phyloP scores from a whole-genome alignment of 2,113 vertebrate genomes.

The Syngnathus typhle region DNA sequence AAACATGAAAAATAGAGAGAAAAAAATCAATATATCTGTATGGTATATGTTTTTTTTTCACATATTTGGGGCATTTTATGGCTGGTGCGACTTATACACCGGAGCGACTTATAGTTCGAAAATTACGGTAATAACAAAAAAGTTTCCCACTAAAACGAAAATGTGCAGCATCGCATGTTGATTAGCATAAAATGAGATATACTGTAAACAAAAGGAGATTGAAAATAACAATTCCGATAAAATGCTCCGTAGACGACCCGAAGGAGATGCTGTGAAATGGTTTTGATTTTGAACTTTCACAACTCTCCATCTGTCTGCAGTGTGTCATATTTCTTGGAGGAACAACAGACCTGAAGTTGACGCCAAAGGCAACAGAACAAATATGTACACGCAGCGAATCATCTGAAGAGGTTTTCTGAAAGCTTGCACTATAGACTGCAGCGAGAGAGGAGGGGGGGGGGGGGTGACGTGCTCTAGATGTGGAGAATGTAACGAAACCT shows the following conservation, averaged over 20 bases:
- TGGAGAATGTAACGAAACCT: constrained; percentile 42
- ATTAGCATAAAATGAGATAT: constrained; percentile 18
- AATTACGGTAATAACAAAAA: too few relatives aligned
- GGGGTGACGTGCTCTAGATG: constrained; percentile 18
- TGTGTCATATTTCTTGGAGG: constrained; percentile 45
- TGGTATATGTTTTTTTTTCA: too few relatives aligned
- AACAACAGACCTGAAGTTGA: constrained; percentile 36
- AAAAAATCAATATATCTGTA: too few relatives aligned
- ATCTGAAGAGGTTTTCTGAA: constrained; percentile 38
- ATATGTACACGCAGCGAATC: constrained; percentile 40
- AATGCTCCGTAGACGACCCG: constrained; percentile 29
- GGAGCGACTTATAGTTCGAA: too few relatives aligned
- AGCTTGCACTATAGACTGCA: constrained; percentile 21
- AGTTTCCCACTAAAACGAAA: neutral
- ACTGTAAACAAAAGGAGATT: constrained; percentile 35
- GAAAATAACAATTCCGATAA: constrained; percentile 14
- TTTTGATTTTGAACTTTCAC: constrained; percentile 21
- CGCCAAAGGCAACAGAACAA: constrained; percentile 53
- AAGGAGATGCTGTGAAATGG: constrained; percentile 24
- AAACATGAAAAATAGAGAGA: too few relatives aligned
- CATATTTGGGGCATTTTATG: too few relatives aligned
- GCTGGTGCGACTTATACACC: too few relatives aligned
- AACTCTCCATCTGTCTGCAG: constrained; percentile 42
- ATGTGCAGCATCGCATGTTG: neutral
- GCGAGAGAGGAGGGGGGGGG: neutral